Base-by-base conservation (phyloP, 1,140 invertebrate genomes). In the Battus philenor region DNA sequence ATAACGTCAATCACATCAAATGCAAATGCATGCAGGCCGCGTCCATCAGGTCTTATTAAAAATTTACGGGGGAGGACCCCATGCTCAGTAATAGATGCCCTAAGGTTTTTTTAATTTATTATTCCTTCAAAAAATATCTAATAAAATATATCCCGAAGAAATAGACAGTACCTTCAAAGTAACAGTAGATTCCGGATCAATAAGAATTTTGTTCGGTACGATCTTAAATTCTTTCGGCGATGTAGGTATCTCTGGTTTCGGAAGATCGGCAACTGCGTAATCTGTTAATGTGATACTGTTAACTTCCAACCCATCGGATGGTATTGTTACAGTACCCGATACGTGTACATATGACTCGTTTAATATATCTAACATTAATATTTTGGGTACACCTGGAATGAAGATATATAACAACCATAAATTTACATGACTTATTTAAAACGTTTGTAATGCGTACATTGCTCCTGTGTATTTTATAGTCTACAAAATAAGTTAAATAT, bases 201-300 rank as follows among this genome's bases (percentile, higher is more conserved):
- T 74, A 13, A 58, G 39, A 12, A 83, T 62, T 45, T 73, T 83
- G 24, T 48, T 57, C 9, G 81, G 81, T 22, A 68, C 52, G 1
- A 85, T 78, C 12, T 62, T 52, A 44, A 85, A 85, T 39, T 85
- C 81, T 49, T 60, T 60, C 0, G 81, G 81, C 75, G 70, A 78
- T 22, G 73, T 67, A 1, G 78, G 75, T 2, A 80, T 32, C 41
- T 56, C 34, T 0, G 80, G 77, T 41, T 84, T 84, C 3, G 74
- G 68, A 8, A 26, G 49, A 8, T 65, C 62, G 3, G 66, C 49
- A 1, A 75, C 67, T 3, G 77, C 67, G 18, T 74, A 85, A 46
- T 82, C 77, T 2, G 24, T 46, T 15, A 85, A 45, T 5, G 69
- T 76, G 8, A 82, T 78, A 30, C 77, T 80, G 33, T 62, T 69